A percentile compares a stretch with the other conserved stretches of the same genome.
These are phyloP conservation scores for Drosophila anceps DNA, from an alignment of 2,888 invertebrate species.

Conservation along the genomic window DNA sequence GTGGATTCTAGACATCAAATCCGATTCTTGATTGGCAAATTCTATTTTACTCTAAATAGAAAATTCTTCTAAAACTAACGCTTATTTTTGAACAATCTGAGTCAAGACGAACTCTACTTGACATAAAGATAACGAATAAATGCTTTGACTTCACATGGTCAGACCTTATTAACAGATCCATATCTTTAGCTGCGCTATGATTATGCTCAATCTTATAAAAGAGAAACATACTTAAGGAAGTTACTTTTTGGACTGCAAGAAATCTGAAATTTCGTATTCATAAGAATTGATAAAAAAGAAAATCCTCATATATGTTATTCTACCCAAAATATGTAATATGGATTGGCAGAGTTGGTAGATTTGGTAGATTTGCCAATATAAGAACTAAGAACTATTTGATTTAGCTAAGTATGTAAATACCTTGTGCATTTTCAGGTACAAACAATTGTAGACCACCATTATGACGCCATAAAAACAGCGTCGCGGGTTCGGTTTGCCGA, in stretches of 20 bases:
- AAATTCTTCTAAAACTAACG: background rate
- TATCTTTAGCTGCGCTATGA: too few species aligned
- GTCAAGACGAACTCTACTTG: background rate
- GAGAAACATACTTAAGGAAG: too few species aligned
- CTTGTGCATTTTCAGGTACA: slow-evolving; percentile 89
- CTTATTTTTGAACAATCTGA: background rate
- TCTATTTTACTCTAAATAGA: too few species aligned
- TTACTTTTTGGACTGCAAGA: background rate
- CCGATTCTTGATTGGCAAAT: background rate
- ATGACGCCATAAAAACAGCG: slow-evolving; percentile 91
- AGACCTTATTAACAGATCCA: background rate
- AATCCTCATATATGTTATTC: background rate
- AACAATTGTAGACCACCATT: slow-evolving; percentile 96
- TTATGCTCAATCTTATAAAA: too few species aligned
- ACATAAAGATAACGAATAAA: background rate
- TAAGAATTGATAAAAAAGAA: background rate
- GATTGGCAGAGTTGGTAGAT: slow-evolving; percentile 1
- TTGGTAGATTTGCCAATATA: slow-evolving; percentile 11
- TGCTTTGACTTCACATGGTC: background rate
- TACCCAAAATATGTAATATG: background rate
- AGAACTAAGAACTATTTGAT: slow-evolving; percentile 4
- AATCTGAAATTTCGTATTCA: background rate
- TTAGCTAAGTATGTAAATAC: slow-evolving; percentile 54
- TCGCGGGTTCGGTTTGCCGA: slow-evolving; percentile 96
- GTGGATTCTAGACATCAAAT: background rate